Evolutionary conservation across 2,888 invertebrate genomes (phyloP), one percentile per base, ranked within the genome.

Genomic region (Graphium colonna): DNA sequence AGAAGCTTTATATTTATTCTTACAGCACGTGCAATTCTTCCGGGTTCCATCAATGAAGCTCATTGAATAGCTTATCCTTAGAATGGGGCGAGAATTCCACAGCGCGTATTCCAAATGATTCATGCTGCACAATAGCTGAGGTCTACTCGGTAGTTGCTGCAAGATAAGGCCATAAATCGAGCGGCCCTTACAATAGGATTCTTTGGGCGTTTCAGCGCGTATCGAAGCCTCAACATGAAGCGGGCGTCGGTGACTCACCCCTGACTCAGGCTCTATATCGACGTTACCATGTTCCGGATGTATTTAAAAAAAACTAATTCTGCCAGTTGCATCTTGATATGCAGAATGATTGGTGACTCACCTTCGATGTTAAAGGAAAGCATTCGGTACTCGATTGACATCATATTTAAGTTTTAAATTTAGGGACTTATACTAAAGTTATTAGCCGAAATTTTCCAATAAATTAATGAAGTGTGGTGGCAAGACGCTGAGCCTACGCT

Each of bases 101-200:
- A 51, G 57, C 54, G 54, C 56, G 52, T 51, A 51, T 52, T 41
- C 51, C 33, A 50, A 57, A 57, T 62, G 64, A 64, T 58, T 64
- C 62, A 64, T 56, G 51, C 58, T 40, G 55, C 51, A 63, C 61
- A 61, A 62, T 60, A 57, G 57, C 51, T 45, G 56, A 60, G 61
- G 65, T 60, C 74, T 73, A 75, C 70, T 65, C 65, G 69, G 71
- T 71, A 65, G 63, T 69, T 77, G 77, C 55, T 52, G 43, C 51
- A 56, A 62, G 62, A 63, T 80, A 82, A 77, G 74, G 68, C 71
- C 73, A 78, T 85, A 84, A 81, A 84, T 79, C 73, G 71, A 72
- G 75, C 75, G 76, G 75, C 66, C 65, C 68, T 65, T 66, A 85
- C 86, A 86, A 87, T 84, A 72, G 78, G 77, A 86, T 85, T 84